Percentiles rank a stretch among this genome's conserved stretches.
Evolutionary conservation across 2,797 vertebrate genomes (phyloP).

Genomic region (Falco novaeseelandiae): DNA sequence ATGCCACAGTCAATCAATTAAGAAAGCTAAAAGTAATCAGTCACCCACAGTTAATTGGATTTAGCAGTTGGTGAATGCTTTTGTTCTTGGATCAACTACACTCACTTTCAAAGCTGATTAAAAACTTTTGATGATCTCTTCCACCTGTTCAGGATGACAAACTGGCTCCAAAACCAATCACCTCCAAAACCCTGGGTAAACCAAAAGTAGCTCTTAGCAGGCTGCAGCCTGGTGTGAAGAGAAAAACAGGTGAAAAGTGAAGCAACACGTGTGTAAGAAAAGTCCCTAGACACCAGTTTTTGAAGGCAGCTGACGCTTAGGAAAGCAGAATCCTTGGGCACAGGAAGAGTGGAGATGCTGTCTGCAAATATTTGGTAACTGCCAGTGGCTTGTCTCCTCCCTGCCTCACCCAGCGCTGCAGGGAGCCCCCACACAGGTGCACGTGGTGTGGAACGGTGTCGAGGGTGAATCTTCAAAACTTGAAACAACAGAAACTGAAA

Average conservation of each 20-base stretch:
- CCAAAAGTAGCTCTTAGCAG: conserved; percentile 4
- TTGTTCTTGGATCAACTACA: conserved; percentile 64
- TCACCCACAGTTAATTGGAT: conserved; percentile 71
- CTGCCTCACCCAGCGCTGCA: neutral
- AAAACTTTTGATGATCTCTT: conserved; percentile 61
- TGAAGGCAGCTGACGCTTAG: neutral
- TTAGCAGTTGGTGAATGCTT: conserved; percentile 69
- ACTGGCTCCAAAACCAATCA: conserved; percentile 52
- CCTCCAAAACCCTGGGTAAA: conserved; percentile 1
- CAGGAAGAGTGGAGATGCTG: neutral
- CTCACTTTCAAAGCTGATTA: conserved; percentile 74
- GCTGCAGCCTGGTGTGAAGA: neutral
- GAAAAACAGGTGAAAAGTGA: neutral
- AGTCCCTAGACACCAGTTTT: neutral
- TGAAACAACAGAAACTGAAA: neutral
- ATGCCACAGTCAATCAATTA: conserved; percentile 69
- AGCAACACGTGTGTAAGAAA: neutral
- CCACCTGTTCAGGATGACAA: conserved; percentile 69
- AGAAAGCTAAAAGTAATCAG: conserved; percentile 70
- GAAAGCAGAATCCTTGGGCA: neutral
- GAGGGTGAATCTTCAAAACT: neutral
- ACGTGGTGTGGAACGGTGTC: neutral
- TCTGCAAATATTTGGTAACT: neutral
- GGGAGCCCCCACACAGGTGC: neutral
- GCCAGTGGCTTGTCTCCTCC: neutral